phyloP scores from a whole-genome alignment of 2,888 invertebrate genomes.

The Ectropis crepuscularia region DNA sequence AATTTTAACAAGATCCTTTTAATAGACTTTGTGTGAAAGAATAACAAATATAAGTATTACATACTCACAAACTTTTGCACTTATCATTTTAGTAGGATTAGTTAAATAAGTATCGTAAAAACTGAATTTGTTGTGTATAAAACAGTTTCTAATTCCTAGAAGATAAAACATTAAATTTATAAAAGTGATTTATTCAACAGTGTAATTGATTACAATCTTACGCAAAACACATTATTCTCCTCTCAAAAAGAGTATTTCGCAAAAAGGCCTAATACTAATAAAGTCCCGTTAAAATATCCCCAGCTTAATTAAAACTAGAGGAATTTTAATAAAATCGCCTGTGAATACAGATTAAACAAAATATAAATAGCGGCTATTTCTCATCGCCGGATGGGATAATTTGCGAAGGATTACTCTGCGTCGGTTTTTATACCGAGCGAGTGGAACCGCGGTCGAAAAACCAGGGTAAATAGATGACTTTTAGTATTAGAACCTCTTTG shows the following conservation, averaged over 20 bases:
- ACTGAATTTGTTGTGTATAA: too few relatives aligned
- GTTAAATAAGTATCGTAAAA: too few relatives aligned
- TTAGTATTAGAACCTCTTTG: too few relatives aligned
- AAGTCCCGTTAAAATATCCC: conserved; percentile 25
- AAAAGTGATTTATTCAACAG: not conserved
- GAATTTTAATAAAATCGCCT: conserved; percentile 33
- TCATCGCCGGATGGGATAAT: conserved; percentile 21
- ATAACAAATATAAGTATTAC: too few relatives aligned
- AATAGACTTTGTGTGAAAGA: too few relatives aligned
- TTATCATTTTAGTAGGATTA: too few relatives aligned
- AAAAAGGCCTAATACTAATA: conserved; percentile 20
- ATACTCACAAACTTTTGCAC: too few relatives aligned
- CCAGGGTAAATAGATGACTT: too few relatives aligned
- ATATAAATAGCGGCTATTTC: conserved; percentile 25
- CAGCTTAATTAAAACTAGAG: conserved; percentile 35
- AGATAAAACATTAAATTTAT: too few relatives aligned
- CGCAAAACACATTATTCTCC: conserved; percentile 16
- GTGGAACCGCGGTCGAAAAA: not conserved
- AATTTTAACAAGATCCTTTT: too few relatives aligned
- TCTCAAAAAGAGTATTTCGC: conserved; percentile 18
- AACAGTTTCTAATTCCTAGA: too few relatives aligned
- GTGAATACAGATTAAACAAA: conserved; percentile 26
- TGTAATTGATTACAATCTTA: conserved; percentile 6
- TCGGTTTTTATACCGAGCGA: not conserved
- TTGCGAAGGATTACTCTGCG: conserved; percentile 13